These are phyloP conservation scores for Babyrousa celebensis DNA, from an alignment of 2,797 vertebrate genomes.

Conservation along the genomic window DNA sequence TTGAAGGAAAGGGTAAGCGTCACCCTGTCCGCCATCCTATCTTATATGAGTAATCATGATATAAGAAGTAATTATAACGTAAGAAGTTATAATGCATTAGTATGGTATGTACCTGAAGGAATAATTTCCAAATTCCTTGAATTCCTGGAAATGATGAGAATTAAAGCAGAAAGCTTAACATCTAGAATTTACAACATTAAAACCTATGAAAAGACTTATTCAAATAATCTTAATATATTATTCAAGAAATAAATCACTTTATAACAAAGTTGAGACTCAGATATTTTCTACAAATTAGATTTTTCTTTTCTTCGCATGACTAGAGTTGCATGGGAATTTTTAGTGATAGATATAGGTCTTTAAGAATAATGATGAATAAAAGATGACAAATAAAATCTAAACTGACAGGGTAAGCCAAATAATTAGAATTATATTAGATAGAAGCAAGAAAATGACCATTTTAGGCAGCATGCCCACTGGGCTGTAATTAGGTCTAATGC, in stretches of 20 bases:
- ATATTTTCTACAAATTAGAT: slow-evolving; percentile 59
- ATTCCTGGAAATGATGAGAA: slow-evolving; percentile 12
- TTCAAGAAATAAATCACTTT: slow-evolving; percentile 67
- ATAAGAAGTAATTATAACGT: no score
- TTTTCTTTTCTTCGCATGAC: slow-evolving; percentile 68
- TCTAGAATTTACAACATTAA: slow-evolving; percentile 37
- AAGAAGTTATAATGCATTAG: neutral
- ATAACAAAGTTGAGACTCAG: slow-evolving; percentile 13
- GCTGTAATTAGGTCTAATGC: slow-evolving; percentile 59
- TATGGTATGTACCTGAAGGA: neutral
- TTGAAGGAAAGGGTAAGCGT: neutral
- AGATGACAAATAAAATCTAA: slow-evolving; percentile 68
- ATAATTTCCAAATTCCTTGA: neutral
- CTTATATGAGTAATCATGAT: neutral
- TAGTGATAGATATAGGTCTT: slow-evolving; percentile 50
- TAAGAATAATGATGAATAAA: slow-evolving; percentile 65
- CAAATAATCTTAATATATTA: neutral
- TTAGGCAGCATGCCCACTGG: slow-evolving; percentile 50
- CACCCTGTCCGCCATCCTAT: neutral
- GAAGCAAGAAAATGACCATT: slow-evolving; percentile 73
- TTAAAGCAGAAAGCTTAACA: slow-evolving; percentile 34
- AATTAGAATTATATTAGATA: slow-evolving; percentile 73
- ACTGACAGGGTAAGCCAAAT: slow-evolving; percentile 52
- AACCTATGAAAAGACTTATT: slow-evolving; percentile 50
- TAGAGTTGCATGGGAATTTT: slow-evolving; percentile 50